phyloP scores from a whole-genome alignment of 2,888 invertebrate species.

The Lissonota sp. region DNA sequence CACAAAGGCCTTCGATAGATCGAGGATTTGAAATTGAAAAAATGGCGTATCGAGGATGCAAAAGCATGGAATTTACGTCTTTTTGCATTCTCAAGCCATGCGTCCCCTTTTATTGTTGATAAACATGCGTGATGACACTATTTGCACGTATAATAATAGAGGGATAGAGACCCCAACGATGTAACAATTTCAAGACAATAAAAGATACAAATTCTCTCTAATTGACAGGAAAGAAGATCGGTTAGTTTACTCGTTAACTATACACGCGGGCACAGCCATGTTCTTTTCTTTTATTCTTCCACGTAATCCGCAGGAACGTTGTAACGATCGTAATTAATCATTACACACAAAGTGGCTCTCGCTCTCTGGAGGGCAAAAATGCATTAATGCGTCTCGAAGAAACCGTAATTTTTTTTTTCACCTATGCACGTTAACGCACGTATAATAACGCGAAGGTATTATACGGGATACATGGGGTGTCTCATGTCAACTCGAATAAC shows the following conservation, averaged over 20 bases:
- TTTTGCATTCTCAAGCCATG: no score
- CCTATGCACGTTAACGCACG: not conserved
- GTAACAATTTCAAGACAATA: no score
- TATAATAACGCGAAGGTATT: conserved; percentile 25
- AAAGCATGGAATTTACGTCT: no score
- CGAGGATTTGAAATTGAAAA: no score
- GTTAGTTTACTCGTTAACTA: not conserved
- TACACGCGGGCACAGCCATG: not conserved
- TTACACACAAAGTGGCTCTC: conserved; percentile 3
- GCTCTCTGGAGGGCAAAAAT: conserved; percentile 24
- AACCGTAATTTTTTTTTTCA: conserved; percentile 42
- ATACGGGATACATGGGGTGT: no score
- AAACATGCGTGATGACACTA: no score
- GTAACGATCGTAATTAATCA: conserved; percentile 45
- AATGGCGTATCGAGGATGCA: no score
- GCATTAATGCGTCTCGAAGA: conserved; percentile 51
- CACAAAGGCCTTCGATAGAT: no score
- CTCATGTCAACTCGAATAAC: not conserved
- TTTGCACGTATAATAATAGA: no score
- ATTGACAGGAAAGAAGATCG: not conserved
- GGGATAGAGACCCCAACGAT: no score
- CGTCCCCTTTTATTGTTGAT: no score
- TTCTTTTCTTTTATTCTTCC: conserved; percentile 2
- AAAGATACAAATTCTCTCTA: no score
- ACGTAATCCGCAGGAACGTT: conserved; percentile 23